Evolutionary conservation across 2,888 invertebrate genomes (phyloP).

Genomic region (Sclerodermus sp.): DNA sequence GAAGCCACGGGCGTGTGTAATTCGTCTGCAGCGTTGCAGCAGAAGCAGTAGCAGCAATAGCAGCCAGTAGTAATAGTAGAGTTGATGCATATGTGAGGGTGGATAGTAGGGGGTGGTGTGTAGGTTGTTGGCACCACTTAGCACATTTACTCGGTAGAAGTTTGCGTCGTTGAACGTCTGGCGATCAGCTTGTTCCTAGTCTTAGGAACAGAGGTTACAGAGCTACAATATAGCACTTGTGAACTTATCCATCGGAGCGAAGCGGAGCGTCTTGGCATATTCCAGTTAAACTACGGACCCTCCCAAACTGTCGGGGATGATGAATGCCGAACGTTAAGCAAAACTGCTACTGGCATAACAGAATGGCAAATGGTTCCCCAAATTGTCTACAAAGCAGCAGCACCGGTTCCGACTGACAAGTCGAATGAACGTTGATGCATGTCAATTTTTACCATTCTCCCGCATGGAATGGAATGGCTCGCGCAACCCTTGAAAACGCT

Average conservation of each 20-base stretch:
- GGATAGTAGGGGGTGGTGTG: too few relatives aligned
- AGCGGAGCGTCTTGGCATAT: slow-evolving; percentile 7
- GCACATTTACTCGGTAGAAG: slow-evolving; percentile 25
- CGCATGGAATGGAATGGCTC: too few relatives aligned
- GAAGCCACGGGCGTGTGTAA: too few relatives aligned
- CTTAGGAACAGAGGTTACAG: slow-evolving; percentile 14
- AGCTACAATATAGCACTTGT: slow-evolving; percentile 22
- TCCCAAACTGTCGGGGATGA: slow-evolving; percentile 22
- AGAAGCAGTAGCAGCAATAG: too few relatives aligned
- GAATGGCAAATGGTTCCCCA: slow-evolving; percentile 17
- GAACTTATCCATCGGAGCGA: slow-evolving; percentile 21
- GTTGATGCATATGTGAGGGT: too few relatives aligned
- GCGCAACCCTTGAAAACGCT: too few relatives aligned
- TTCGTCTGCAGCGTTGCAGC: too few relatives aligned
- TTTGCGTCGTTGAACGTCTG: slow-evolving; percentile 21
- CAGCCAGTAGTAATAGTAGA: too few relatives aligned
- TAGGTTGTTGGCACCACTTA: slow-evolving; percentile 22
- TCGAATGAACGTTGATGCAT: too few relatives aligned
- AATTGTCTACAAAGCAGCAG: slow-evolving; percentile 6
- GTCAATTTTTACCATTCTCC: too few relatives aligned
- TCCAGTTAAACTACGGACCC: too few relatives aligned
- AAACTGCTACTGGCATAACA: slow-evolving; percentile 15
- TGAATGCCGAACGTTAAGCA: slow-evolving; percentile 28
- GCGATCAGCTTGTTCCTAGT: slow-evolving; percentile 10
- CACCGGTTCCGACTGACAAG: too few relatives aligned